A percentile compares a stretch with the other conserved stretches of the same genome.
Conservation (phyloP, 2,797 vertebrate genomes). For the Microctenopoma lineatum region DNA sequence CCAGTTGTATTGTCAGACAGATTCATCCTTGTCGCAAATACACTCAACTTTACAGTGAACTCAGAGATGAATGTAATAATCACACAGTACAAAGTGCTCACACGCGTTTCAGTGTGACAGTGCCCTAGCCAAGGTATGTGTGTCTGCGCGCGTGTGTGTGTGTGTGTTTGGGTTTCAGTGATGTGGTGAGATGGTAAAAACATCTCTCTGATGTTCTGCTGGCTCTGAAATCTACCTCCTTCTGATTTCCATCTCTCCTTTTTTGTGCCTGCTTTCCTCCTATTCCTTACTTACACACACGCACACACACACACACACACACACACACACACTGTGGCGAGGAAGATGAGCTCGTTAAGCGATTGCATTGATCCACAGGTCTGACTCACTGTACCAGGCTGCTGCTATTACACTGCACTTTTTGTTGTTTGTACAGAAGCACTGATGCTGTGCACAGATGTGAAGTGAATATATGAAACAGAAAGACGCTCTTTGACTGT, state of each 20-base stretch:
- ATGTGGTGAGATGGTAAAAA: slow-evolving; percentile 49
- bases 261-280: slow-evolving; percentile 35
- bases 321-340: neutral
- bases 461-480: slow-evolving; percentile 33
- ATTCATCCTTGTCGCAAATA: slow-evolving; percentile 51
- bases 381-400: slow-evolving; percentile 40
- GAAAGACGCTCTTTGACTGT: neutral
- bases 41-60: slow-evolving; percentile 43
- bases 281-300: slow-evolving; percentile 13
- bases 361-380: slow-evolving; percentile 69
- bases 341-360: slow-evolving; percentile 74
- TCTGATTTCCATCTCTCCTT: slow-evolving; percentile 60
- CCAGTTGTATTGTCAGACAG: slow-evolving; percentile 70
- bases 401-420: slow-evolving; percentile 20
- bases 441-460: slow-evolving; percentile 5
- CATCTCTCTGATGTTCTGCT: slow-evolving; percentile 33
- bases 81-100: slow-evolving; percentile 37
- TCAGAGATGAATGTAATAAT: slow-evolving; percentile 46
- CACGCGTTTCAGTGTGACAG: neutral
- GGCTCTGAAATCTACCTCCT: slow-evolving; percentile 48
- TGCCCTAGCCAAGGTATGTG: neutral
- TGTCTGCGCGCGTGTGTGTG: neutral
- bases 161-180: slow-evolving; percentile 29
- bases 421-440: neutral
- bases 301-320: slow-evolving; percentile 21